Base-by-base conservation (phyloP, 2,888 invertebrate species). In the Clitarchus hookeri region DNA sequence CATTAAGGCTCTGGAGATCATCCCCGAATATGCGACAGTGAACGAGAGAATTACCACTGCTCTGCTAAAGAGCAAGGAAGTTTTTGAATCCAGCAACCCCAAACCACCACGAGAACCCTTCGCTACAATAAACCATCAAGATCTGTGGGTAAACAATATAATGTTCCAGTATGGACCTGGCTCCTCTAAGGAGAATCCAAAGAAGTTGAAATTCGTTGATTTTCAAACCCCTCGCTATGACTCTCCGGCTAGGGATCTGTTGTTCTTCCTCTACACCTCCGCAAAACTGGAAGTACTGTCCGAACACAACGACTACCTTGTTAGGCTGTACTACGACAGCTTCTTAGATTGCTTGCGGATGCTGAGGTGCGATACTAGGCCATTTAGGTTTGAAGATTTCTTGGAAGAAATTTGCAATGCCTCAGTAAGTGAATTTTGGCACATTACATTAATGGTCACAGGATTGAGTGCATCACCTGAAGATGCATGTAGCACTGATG, bases 121-220 rank as follows among this genome's bases (percentile, higher is more conserved):
- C 91, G 88, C 88, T 13, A 91, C 91, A 0, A 84, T 91, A n/a
- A 88, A 90, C 0, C 91, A 91, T 87, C 89, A 89, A 78, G 91
- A 91, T 86, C 91, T 91, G 86, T 91, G 91, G 91, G 91, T 91
- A 6, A 91, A 91, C 88, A 91, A 91, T 84, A 91, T 91, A 90
- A 90, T 91, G 90, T 91, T 91, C 86, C 89, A 89, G 16, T 89
- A 90, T 80, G 89, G 90, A 80, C 88, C 89, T 12, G 86, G 87
- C 4, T 89, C 53, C 23, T 26, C 65, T 2, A 65, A 65, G 11
- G 54, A 53, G 88, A 86, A 88, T 0, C 88, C 90, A 12, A 44
- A 88, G 8, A 89, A 89, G 23, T 90, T 91, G 90, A 91, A 91
- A 85, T 91, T 91, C 23, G 90, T 91, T 0, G 91, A 91, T 86